Conservation (phyloP, 1,140 invertebrate genomes). For the Drosophila malerkotliana region DNA sequence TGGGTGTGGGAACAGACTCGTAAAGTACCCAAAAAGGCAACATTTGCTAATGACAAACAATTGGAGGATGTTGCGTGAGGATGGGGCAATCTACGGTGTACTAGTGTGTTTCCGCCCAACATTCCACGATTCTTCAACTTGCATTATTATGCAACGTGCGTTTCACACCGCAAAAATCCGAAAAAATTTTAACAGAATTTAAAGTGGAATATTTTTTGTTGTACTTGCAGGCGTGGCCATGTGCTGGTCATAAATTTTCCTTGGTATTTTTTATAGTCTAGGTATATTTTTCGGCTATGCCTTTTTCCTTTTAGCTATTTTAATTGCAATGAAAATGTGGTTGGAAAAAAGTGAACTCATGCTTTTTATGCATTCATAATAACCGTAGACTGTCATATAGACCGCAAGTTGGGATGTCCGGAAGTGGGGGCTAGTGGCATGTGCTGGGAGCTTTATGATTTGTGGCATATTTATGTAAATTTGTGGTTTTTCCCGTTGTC, state of each 20-base stretch:
- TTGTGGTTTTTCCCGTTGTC: slow-evolving; percentile 68
- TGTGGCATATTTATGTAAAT: slow-evolving; percentile 81
- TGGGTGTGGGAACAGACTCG: slow-evolving; percentile 37
- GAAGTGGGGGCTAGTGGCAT: not conserved
- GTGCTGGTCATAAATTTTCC: slow-evolving; percentile 69
- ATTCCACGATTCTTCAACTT: slow-evolving; percentile 24
- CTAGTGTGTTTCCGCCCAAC: slow-evolving; percentile 22
- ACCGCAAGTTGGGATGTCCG: slow-evolving; percentile 38
- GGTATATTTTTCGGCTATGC: slow-evolving; percentile 15
- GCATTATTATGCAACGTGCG: slow-evolving; percentile 77
- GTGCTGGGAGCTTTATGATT: slow-evolving; percentile 61
- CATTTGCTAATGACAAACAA: slow-evolving; percentile 80
- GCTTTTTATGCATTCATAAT: slow-evolving; percentile 79
- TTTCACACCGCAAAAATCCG: slow-evolving; percentile 47
- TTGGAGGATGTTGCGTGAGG: slow-evolving; percentile 35
- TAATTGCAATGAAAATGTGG: slow-evolving; percentile 73
- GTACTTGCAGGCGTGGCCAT: slow-evolving; percentile 64
- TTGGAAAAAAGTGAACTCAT: slow-evolving; percentile 71
- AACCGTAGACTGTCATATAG: slow-evolving; percentile 54
- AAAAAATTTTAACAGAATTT: not conserved
- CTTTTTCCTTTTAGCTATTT: slow-evolving; percentile 52
- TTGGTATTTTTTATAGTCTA: slow-evolving; percentile 60
- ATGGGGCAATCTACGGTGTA: slow-evolving; percentile 34
- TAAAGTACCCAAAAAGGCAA: slow-evolving; percentile 69
- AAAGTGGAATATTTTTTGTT: slow-evolving; percentile 7